Conservation (phyloP, 2,797 vertebrate genomes). For the Sparidentex hasta region DNA sequence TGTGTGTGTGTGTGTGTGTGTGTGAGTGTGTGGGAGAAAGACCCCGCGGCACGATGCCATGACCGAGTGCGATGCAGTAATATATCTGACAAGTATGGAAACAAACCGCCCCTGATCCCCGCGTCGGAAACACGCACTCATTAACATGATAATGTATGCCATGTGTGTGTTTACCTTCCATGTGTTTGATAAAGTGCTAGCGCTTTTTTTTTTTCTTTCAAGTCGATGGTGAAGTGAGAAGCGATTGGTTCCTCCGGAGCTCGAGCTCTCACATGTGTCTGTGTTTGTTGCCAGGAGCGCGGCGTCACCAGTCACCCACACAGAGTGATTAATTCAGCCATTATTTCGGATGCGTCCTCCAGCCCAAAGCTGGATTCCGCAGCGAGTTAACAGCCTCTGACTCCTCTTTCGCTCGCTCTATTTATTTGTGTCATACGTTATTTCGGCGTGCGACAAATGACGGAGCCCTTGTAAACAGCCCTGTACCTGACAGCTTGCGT, state of each 20-base stretch:
- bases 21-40: slow-evolving; percentile 19
- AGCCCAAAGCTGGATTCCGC: slow-evolving; percentile 36
- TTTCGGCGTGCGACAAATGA: slow-evolving; percentile 35
- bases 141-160: slow-evolving; percentile 1
- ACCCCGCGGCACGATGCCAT: slow-evolving; percentile 18
- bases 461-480: slow-evolving; percentile 6
- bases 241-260: slow-evolving; percentile 4
- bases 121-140: background rate
- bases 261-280: slow-evolving; percentile 1
- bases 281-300: slow-evolving; percentile 39
- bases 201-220: background rate
- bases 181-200: slow-evolving; percentile 14
- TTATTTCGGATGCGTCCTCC: slow-evolving; percentile 37
- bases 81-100: background rate
- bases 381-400: slow-evolving; percentile 19
- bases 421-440: slow-evolving; percentile 39
- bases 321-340: slow-evolving; percentile 46
- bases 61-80: background rate
- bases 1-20: slow-evolving; percentile 13
- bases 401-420: slow-evolving; percentile 18
- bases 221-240: background rate
- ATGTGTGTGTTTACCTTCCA: background rate
- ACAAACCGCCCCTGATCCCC: background rate
- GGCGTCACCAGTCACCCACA: slow-evolving; percentile 47
- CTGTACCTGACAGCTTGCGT: slow-evolving; percentile 38